These are phyloP conservation scores for Hylia prasina DNA, from an alignment of 2,113 vertebrate genomes.

Conservation along the genomic window DNA sequence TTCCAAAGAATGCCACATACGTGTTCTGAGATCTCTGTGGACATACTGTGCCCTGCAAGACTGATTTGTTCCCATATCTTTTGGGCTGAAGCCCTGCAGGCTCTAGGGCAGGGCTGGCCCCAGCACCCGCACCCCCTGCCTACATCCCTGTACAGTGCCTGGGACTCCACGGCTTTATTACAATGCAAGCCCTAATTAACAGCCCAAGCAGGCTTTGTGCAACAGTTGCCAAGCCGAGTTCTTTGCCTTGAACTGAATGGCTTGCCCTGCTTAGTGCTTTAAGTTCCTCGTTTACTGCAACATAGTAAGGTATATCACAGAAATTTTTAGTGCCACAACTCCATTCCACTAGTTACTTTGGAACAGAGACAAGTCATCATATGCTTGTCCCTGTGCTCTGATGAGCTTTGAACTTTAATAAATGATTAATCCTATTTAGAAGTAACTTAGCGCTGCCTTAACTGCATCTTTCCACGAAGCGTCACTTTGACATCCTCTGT, in stretches of 20 bases:
- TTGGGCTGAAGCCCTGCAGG: accelerated
- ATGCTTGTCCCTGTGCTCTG: neutral
- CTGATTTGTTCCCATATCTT: neutral
- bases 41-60: neutral
- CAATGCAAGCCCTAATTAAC: conserved; percentile 19
- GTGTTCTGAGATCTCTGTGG: neutral
- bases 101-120: neutral
- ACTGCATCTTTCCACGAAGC: neutral
- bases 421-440: conserved; percentile 41
- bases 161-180: neutral
- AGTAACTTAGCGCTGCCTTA: conserved; percentile 22
- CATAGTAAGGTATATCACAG: neutral
- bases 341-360: neutral
- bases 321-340: neutral
- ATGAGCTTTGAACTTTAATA: conserved; percentile 27
- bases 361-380: neutral
- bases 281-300: neutral
- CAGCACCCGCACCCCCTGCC: too few species aligned
- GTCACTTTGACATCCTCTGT: conserved; percentile 46
- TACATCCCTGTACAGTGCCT: neutral
- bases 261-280: neutral
- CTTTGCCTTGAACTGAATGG: neutral
- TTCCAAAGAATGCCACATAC: neutral
- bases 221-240: neutral
- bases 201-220: conserved; percentile 2